Evolutionary conservation across 2,113 vertebrate genomes (phyloP), one percentile per base, ranked within the genome.

Genomic region (Leucosticte australis): DNA sequence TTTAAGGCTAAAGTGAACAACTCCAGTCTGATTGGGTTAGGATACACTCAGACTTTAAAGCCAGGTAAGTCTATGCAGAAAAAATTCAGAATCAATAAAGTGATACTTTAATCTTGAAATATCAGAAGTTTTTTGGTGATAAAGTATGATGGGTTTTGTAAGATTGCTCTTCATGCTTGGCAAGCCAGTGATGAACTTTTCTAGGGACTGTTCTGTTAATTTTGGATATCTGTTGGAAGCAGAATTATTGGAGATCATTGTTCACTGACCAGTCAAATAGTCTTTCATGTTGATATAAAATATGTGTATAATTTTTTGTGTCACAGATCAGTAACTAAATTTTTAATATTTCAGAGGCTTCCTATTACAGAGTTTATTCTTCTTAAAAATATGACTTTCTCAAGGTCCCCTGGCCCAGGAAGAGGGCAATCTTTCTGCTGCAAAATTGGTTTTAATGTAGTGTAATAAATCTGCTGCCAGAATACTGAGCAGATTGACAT

Each of bases 1-100:
- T 76, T 91, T n/a, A 93, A 99, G 99, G 99, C 99, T 96, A 99
- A 99, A 98, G 99, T 99, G 97, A 99, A 99, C 97, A 99, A 99
- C 96, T 99, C 99, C 92, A 99, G 99, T 93, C 98, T 99, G 26
- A 98, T 99, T 21, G 99, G 99, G 53, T 98, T 99, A 97, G 99
- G 99, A 96, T 99, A 99, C 90, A 99, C 99, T 97, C 99, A 99
- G 97, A 99, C 98, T 86, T 98, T 99, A 95, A 99, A 99, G 96
- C 99, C 99, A 98, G 99, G 99, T 99, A 96, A 95, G 98, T 92
- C 39, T 27, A 7, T 30, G 67, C 28, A 79, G 62, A 83, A 83
- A 62, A 69, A 52, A 42, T 26, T 71, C 49, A 47, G 35, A 63
- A 35, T 74, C 46, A 76, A 8, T 74, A 24, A 52, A 74, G 6